Evolutionary conservation across 2,797 vertebrate species (phyloP).

Genomic region (Myoxocephalus aenaeus): DNA sequence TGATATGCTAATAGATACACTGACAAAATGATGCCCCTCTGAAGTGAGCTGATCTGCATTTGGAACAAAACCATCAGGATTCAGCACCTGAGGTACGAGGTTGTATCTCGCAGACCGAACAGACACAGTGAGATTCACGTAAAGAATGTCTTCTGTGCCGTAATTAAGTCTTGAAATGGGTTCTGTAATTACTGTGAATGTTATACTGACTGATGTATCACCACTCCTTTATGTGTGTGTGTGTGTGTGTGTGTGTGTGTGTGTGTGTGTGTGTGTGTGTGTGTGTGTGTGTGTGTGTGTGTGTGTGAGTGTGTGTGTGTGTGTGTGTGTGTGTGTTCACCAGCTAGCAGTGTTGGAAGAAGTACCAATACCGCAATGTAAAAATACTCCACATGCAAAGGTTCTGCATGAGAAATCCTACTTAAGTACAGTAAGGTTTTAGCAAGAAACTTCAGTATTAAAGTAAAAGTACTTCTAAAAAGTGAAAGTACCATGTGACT

Average conservation of each 20-base stretch:
- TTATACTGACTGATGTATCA: constrained; percentile 25
- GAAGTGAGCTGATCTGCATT: constrained; percentile 15
- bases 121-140: constrained; percentile 25
- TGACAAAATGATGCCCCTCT: neutral
- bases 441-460: neutral
- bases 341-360: neutral
- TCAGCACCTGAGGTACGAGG: constrained; percentile 5
- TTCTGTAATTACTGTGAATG: constrained; percentile 49
- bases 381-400: neutral
- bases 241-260: too few species aligned
- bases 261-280: too few species aligned
- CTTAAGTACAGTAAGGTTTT: neutral
- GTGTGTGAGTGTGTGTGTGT: too few species aligned
- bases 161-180: constrained; percentile 34
- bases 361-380: neutral
- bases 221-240: constrained; percentile 8
- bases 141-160: constrained; percentile 21
- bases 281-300: neutral
- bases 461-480: neutral
- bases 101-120: constrained; percentile 20
- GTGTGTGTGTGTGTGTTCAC: neutral
- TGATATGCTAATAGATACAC: constrained; percentile 4
- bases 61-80: constrained; percentile 12
- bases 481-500: too few species aligned
- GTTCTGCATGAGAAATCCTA: neutral